Evolutionary conservation across 2,113 vertebrate genomes (phyloP).

Genomic region (Parotia lawesii): DNA sequence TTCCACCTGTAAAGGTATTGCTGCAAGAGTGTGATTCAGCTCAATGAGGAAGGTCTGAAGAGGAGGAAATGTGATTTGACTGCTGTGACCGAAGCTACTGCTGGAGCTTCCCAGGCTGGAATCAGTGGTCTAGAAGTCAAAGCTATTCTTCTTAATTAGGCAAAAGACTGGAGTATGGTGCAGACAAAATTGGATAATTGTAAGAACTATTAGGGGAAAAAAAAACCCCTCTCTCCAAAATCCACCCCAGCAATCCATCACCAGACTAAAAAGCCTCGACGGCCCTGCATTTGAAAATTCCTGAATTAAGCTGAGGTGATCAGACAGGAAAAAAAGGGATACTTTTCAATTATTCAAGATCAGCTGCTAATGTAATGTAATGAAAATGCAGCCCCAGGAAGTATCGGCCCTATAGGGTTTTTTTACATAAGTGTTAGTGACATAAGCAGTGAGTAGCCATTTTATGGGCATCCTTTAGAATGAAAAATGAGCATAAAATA

Average conservation of each 20-base stretch:
- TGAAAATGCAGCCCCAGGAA: not conserved
- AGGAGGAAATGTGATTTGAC: not conserved
- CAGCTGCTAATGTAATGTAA: not conserved
- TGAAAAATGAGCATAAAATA: not conserved
- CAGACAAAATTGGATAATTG: not conserved
- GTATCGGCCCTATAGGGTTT: not conserved
- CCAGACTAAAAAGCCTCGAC: not conserved
- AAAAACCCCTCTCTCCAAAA: not conserved
- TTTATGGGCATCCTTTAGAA: not conserved
- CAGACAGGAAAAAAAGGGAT: not conserved
- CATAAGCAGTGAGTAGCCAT: not conserved
- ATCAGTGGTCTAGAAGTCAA: not conserved
- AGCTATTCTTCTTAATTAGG: not conserved
- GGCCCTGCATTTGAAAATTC: not conserved
- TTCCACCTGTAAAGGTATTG: not conserved
- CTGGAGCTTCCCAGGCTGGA: not conserved
- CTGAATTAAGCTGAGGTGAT: not conserved
- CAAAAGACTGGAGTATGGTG: not conserved
- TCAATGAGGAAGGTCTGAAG: fast-evolving
- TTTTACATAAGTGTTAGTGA: not conserved
- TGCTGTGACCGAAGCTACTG: not conserved
- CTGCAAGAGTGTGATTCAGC: not conserved
- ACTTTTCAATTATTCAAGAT: not conserved
- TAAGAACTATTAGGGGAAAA: not conserved
- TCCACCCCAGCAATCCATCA: not conserved